Evolutionary conservation across 1,140 invertebrate species (phyloP), one percentile per base, ranked within the genome.

Genomic region (Drosophila mayri): DNA sequence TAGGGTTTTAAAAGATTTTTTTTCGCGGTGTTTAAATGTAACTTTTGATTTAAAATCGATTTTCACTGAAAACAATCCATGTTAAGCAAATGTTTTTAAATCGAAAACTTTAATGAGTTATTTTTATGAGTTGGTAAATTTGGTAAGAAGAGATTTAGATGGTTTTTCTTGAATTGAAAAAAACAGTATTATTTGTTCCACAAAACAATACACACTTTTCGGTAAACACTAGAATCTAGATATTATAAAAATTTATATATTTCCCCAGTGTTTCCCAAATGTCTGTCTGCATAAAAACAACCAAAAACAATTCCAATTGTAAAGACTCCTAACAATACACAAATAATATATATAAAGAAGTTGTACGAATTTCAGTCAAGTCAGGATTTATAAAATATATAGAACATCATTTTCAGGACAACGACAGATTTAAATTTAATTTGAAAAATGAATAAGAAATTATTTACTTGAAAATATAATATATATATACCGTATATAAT

Each of bases 371-470:
- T 50, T 20, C 18, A 35, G 49, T 35, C 50, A 54, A 54, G 50
- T 22, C 50, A 22, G 50, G 50, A 54, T 54, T 37, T 54, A 54
- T 54, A 54, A 54, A 54, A 54, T 54, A 52, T 35, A 54, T 35
- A 54, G 30, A 20, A 18, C 11, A 52, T 52, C 14, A 32, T 32
- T 52, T 54, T 10, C 30, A 52, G 49, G 50, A 54, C 25, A 28
- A 28, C 25, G 37, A 54, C 18, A 37, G 32, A 54, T 20, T 54
- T 54, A 54, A 54, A 54, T 54, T 54, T 54, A 54, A 54, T 35
- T 54, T 54, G 50, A 54, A 54, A 54, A 54, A 54, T 54, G 50
- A 54, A 54, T 54, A 54, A 54, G 50, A 54, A 54, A 54, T 54
- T 20, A 20, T 37, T 14, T 35, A 54, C 12, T 22, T 54, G 50